A percentile compares a stretch with the other conserved stretches of the same genome.
Evolutionary conservation across 2,113 vertebrate species (phyloP).

Genomic region (Ranitomeya imitator): DNA sequence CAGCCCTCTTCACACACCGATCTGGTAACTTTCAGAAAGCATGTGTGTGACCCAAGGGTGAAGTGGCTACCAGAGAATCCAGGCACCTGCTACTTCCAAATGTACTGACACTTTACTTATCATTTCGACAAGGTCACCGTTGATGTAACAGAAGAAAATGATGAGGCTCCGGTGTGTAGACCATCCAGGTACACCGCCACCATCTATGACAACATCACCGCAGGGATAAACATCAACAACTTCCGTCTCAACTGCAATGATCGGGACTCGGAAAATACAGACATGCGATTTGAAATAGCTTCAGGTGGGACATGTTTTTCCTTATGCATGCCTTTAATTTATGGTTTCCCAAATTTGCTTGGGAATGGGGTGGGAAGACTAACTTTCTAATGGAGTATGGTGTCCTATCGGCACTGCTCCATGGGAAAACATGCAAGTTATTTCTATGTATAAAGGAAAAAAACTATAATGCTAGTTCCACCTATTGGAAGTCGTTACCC

Average conservation of each 20-base stretch:
- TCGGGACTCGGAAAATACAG: conserved; percentile 60
- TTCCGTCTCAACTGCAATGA: conserved; percentile 60
- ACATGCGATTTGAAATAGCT: conserved; percentile 61
- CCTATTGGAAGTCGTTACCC: too few relatives aligned
- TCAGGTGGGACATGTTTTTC: conserved; percentile 24
- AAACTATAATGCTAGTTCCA: too few relatives aligned
- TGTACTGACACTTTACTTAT: conserved; percentile 1
- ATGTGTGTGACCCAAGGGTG: too few relatives aligned
- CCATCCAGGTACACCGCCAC: conserved; percentile 59
- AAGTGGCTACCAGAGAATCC: too few relatives aligned
- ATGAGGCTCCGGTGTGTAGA: conserved; percentile 63
- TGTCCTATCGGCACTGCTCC: too few relatives aligned
- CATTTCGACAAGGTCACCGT: conserved; percentile 62
- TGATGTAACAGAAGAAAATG: conserved; percentile 64
- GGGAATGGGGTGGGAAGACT: too few relatives aligned
- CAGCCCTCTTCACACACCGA: too few relatives aligned
- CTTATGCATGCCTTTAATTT: not conserved
- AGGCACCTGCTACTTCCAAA: not conserved
- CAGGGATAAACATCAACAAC: conserved; percentile 63
- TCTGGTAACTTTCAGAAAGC: too few relatives aligned
- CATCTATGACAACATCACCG: conserved; percentile 54
- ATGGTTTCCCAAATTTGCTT: too few relatives aligned
- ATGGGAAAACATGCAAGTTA: too few relatives aligned
- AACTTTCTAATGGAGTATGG: too few relatives aligned
- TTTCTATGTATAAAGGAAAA: too few relatives aligned